phyloP scores from a whole-genome alignment of 1,140 invertebrate genomes.

The Hydropsyche tenuis region DNA sequence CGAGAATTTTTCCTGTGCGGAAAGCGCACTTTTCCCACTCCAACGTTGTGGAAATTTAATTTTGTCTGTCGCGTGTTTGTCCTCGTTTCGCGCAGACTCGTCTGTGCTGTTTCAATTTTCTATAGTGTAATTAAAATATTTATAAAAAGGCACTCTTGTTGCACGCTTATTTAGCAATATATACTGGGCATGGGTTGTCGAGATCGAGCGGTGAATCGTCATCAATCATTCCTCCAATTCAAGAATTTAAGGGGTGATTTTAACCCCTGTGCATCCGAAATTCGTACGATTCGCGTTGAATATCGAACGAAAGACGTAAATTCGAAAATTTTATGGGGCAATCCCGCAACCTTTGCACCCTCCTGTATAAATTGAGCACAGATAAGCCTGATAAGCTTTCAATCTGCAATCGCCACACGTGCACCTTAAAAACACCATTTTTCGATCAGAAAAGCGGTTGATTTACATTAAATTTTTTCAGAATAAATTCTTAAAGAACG shows the following conservation, averaged over 20 bases:
- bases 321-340: neutral
- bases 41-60: constrained; percentile 27
- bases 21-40: neutral
- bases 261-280: neutral
- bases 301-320: neutral
- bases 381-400: too few relatives aligned
- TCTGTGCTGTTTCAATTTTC: constrained; percentile 11
- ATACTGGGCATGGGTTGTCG: neutral
- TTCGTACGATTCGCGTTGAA: neutral
- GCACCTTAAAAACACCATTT: too few relatives aligned
- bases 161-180: neutral
- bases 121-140: neutral
- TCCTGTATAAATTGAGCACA: too few relatives aligned
- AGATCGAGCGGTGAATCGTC: neutral
- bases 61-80: constrained; percentile 26
- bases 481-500: too few relatives aligned
- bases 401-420: too few relatives aligned
- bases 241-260: neutral
- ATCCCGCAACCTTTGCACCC: neutral
- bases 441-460: too few relatives aligned
- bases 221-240: neutral
- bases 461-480: too few relatives aligned
- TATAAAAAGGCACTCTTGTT: neutral
- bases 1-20: constrained; percentile 3
- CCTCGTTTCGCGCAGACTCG: constrained; percentile 2